These are phyloP conservation scores for Pogonus chalceus DNA, from an alignment of 1,140 invertebrate genomes.

Conservation along the genomic window DNA sequence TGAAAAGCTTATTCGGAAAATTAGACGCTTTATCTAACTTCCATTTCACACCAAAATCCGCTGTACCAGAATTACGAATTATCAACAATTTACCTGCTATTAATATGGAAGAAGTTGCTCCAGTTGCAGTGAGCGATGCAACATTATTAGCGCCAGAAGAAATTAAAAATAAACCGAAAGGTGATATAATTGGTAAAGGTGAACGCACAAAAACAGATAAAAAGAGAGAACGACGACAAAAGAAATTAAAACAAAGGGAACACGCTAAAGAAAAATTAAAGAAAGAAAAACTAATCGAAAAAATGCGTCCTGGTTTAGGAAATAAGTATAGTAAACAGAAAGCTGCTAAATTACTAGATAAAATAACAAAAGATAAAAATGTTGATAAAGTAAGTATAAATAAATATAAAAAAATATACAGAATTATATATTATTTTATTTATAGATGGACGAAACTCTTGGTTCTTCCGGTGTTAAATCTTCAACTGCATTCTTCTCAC, in stretches of 20 bases:
- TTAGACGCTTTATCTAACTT: conserved; percentile 90
- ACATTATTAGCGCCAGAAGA: conserved; percentile 89
- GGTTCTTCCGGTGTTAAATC: conserved; percentile 56
- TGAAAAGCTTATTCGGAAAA: conserved; percentile 74
- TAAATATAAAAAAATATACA: background rate
- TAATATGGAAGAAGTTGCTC: conserved; percentile 92
- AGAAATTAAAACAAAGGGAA: conserved; percentile 66
- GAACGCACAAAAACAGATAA: conserved; percentile 81
- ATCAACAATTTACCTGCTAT: conserved; percentile 86
- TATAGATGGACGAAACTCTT: conserved; percentile 39
- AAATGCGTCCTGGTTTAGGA: conserved; percentile 40
- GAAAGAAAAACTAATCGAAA: conserved; percentile 39
- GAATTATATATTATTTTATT: conserved; percentile 8
- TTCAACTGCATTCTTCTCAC: conserved; percentile 71
- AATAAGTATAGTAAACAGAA: conserved; percentile 50
- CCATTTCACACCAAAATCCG: conserved; percentile 84
- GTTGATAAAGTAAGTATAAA: conserved; percentile 40
- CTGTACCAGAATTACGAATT: conserved; percentile 80
- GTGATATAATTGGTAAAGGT: conserved; percentile 61
- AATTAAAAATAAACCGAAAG: conserved; percentile 68
- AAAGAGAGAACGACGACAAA: conserved; percentile 77
- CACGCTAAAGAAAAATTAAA: conserved; percentile 41
- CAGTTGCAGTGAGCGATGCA: conserved; percentile 73
- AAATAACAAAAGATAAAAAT: conserved; percentile 53
- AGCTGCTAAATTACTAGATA: conserved; percentile 42